Conservation (phyloP, 1,140 invertebrate genomes). For the Papilio polytes region DNA sequence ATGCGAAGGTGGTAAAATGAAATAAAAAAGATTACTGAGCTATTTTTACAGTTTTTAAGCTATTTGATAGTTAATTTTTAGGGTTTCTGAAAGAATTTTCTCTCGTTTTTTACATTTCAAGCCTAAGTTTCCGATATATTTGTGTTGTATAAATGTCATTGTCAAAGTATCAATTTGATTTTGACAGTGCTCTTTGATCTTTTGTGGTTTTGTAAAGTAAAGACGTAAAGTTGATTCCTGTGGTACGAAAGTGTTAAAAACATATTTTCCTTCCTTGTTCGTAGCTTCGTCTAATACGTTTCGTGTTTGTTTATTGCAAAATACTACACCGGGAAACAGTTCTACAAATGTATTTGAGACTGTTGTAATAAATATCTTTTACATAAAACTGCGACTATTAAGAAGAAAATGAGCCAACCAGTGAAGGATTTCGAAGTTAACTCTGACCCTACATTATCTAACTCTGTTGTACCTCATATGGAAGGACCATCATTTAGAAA, state of each 20-base stretch:
- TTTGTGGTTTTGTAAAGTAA: not conserved
- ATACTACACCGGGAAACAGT: slow-evolving; percentile 20
- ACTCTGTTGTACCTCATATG: slow-evolving; percentile 50
- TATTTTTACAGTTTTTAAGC: not conserved
- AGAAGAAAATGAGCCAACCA: slow-evolving; percentile 65
- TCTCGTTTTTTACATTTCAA: not conserved
- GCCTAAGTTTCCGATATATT: not conserved
- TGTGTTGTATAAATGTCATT: not conserved
- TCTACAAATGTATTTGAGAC: not conserved
- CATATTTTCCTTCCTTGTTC: slow-evolving; percentile 35
- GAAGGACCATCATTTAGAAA: slow-evolving; percentile 61
- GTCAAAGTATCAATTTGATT: slow-evolving; percentile 6
- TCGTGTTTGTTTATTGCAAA: slow-evolving; percentile 24
- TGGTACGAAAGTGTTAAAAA: not conserved
- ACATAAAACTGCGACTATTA: slow-evolving; percentile 20
- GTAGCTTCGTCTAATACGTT: slow-evolving; percentile 14
- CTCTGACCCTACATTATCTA: slow-evolving; percentile 62
- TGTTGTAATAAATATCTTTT: not conserved
- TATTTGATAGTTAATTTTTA: not conserved
- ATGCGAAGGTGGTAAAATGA: not conserved
- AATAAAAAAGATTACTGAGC: not conserved
- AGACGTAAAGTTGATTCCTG: not conserved
- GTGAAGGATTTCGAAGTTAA: slow-evolving; percentile 60
- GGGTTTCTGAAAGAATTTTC: not conserved
- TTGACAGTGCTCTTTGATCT: slow-evolving; percentile 7